These are phyloP conservation scores for Lomographa bimaculata DNA, from an alignment of 2,888 invertebrate genomes.

Conservation along the genomic window DNA sequence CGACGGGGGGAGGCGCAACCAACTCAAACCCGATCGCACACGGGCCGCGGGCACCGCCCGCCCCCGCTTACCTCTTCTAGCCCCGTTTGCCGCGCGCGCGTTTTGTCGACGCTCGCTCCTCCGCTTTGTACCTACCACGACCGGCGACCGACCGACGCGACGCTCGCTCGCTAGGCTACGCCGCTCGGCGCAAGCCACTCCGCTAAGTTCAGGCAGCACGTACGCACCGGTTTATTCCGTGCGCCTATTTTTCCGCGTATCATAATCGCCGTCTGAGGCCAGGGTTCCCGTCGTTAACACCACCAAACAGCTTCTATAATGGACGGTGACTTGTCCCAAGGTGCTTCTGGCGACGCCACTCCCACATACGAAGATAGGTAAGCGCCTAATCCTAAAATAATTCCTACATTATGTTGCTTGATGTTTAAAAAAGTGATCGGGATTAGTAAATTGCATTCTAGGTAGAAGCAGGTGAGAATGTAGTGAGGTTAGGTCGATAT, in stretches of 20 bases:
- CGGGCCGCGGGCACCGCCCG: constrained; percentile 44
- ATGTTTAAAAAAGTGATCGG: too few relatives aligned
- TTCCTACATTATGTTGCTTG: too few relatives aligned
- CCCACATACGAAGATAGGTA: constrained; percentile 72
- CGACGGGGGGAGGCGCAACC: constrained; percentile 35
- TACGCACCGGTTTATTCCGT: constrained; percentile 56
- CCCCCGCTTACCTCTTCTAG: constrained; percentile 30
- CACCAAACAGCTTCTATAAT: constrained; percentile 41
- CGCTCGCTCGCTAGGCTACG: constrained; percentile 29
- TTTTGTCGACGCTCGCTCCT: constrained; percentile 46
- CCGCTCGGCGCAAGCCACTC: constrained; percentile 36
- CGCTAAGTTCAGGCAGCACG: constrained; percentile 49
- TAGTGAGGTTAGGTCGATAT: too few relatives aligned
- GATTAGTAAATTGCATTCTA: too few relatives aligned
- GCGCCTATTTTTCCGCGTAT: constrained; percentile 47
- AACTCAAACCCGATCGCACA: too few relatives aligned
- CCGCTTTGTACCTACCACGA: too few relatives aligned
- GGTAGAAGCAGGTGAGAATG: too few relatives aligned
- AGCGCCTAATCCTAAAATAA: constrained; percentile 35
- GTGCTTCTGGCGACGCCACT: constrained; percentile 63
- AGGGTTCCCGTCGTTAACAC: constrained; percentile 36
- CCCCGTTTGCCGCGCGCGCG: constrained; percentile 49
- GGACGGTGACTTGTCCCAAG: constrained; percentile 70
- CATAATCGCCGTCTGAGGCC: constrained; percentile 42
- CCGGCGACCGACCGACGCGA: constrained; percentile 36